A percentile compares a stretch with the other conserved stretches of the same genome.
Conservation (phyloP, 2,888 invertebrate genomes). For the Mythimna pallens region DNA sequence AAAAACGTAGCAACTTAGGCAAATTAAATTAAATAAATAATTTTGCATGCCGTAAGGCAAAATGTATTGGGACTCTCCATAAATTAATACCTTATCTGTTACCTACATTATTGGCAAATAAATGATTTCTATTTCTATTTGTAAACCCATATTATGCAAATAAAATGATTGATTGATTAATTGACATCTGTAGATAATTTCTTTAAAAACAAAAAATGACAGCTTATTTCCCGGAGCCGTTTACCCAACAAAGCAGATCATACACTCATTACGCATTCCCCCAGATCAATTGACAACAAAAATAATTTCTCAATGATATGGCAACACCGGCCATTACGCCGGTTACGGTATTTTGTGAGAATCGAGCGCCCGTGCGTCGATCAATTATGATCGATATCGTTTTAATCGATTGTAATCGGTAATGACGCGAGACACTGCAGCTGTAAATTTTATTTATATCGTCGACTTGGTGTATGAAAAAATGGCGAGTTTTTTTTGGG, state of each 20-base stretch:
- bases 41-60: no score
- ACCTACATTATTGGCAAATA: no score
- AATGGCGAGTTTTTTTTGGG: conserved; percentile 16
- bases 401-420: conserved; percentile 85
- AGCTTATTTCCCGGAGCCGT: conserved; percentile 3
- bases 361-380: conserved; percentile 79
- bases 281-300: conserved; percentile 44
- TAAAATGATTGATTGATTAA: no score
- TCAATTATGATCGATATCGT: conserved; percentile 85
- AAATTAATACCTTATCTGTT: no score
- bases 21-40: no score
- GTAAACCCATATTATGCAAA: no score
- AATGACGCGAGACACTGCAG: conserved; percentile 82
- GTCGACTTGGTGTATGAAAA: conserved; percentile 36
- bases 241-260: conserved; percentile 31
- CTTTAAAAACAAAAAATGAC: neutral
- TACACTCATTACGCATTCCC: conserved; percentile 50
- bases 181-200: neutral
- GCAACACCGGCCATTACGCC: conserved; percentile 56
- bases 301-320: conserved; percentile 55
- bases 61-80: no score
- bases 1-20: no score
- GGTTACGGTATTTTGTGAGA: conserved; percentile 65
- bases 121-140: no score
- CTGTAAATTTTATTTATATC: conserved; percentile 77